Evolutionary conservation across 2,888 invertebrate genomes (phyloP).

Genomic region (Volucella zonaria): DNA sequence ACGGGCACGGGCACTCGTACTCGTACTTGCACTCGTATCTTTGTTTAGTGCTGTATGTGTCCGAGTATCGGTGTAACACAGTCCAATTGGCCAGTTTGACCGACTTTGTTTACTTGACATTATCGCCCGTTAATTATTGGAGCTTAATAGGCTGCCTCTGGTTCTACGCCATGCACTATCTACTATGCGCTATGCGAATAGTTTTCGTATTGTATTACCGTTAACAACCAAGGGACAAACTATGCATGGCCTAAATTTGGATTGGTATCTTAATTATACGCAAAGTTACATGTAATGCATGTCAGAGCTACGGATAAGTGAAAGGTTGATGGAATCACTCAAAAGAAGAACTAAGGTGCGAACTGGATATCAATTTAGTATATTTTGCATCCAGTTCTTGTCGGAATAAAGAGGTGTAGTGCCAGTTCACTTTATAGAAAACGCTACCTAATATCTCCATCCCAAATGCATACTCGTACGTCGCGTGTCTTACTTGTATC

Average conservation of each 20-base stretch:
- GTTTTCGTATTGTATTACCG: conserved; percentile 47
- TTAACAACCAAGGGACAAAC: conserved; percentile 52
- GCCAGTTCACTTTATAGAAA: conserved; percentile 12
- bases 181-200: conserved; percentile 10
- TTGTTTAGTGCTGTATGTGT: neutral
- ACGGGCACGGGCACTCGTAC: no score
- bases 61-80: conserved; percentile 38
- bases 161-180: conserved; percentile 33
- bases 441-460: conserved; percentile 24
- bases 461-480: conserved; percentile 12
- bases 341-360: conserved; percentile 41
- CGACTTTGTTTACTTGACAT: conserved; percentile 67
- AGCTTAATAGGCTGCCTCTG: conserved; percentile 59
- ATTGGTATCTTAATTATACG: conserved; percentile 22
- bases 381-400: conserved; percentile 43
- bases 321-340: conserved; percentile 64
- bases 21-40: neutral
- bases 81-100: conserved; percentile 70
- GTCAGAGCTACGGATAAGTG: conserved; percentile 49
- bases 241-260: conserved; percentile 48
- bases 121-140: conserved; percentile 71
- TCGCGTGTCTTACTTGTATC: neutral
- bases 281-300: conserved; percentile 14
- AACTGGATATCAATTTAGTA: conserved; percentile 47
- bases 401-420: neutral